Base-by-base conservation (phyloP, 2,888 invertebrate genomes). In the Pandemis cinnamomeana region DNA sequence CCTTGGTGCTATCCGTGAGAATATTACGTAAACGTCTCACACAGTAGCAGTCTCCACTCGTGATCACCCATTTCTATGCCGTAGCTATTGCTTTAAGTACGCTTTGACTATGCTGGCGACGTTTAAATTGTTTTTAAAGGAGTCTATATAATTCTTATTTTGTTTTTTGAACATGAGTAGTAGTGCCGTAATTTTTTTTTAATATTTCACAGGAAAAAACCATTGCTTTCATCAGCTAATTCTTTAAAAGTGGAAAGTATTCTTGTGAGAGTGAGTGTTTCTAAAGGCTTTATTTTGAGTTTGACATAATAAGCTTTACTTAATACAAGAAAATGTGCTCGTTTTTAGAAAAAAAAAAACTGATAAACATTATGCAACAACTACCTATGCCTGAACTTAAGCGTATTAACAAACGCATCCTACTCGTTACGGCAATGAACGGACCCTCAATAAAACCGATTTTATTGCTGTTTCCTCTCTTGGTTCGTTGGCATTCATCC, bases 391-490 rank as follows among this genome's bases (percentile, higher is more conserved):
- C 0, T 53, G 3, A 53, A 53, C 78, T 80, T 78, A 74, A 76
- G 80, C 81, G 82, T 85, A 82, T 83, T 80, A 79, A 77, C 78
- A 79, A 76, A 75, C 69, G 76, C 67, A 75, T 78, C 78, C 78
- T 75, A 79, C 77, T 80, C 78, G 78, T 83, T 83, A 82, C 81
- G 80, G 79, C 85, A 77, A 84, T 87, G 86, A 89, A 90, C 87
- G 84, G 86, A 81, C 82, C 84, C 81, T 81, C 87, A 89, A 90
- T 91, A 92, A 91, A 92, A 87, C 85, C 86, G 83, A 87, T 89
- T 92, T 93, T 91, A 92, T 89, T 88, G 88, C 88, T 84, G 87
- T 91, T 91, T 92, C 92, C 91, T 91, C 87, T 87, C 85, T 83
- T 81, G 79, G 84, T 87, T 90, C 86, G 88, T 93, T 92, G 87